Evolutionary conservation across 1,140 invertebrate genomes (phyloP), one percentile per base, ranked within the genome.

Genomic region (Penaeus japonicus): DNA sequence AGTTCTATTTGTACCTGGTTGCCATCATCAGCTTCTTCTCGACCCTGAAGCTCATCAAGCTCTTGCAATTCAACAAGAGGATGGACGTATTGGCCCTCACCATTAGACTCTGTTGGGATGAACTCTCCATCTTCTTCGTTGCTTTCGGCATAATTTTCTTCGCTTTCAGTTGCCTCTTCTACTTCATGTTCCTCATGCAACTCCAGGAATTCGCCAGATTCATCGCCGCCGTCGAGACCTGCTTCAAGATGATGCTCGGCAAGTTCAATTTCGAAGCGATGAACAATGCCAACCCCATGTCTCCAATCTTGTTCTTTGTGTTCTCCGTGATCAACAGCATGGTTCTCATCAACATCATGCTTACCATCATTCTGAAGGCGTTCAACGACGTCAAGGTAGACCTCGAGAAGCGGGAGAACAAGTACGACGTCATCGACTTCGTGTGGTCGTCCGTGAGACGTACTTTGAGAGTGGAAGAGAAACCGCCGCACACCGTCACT

Each of bases 341-440:
- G 85, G 92, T 95, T 73, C 92, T 94, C 27, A 92, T 95, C 84
- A 95, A 94, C 91, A 94, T 94, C 91, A 94, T 94, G 91, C 91
- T 95, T 22, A 94, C 94, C 0, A 94, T 95, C 86, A 93, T 95
- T 53, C 93, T 94, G 54, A 93, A 93, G 73, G 92, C 93, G 2
- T 95, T 94, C 91, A 91, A 93, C 80, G 85, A 91, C 18, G 92
- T 91, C 12, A 91, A 90, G 80, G 47, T 81, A 5, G 90, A 90
- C 22, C 39, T 90, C 12, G 62, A 54, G 35, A 70, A 84, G 4
- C 82, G 39, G n/a, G 39, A 83, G 27, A 90, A 90, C 62, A 85
- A 84, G 27, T 89, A 89, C 22, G 85, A 90, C 55, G 57, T 90
- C 22, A 86, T 90, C 39, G 85, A 90, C 53, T 90, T 78, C 24